Base-by-base conservation (phyloP, 2,797 vertebrate species). In the Potorous gilbertii region DNA sequence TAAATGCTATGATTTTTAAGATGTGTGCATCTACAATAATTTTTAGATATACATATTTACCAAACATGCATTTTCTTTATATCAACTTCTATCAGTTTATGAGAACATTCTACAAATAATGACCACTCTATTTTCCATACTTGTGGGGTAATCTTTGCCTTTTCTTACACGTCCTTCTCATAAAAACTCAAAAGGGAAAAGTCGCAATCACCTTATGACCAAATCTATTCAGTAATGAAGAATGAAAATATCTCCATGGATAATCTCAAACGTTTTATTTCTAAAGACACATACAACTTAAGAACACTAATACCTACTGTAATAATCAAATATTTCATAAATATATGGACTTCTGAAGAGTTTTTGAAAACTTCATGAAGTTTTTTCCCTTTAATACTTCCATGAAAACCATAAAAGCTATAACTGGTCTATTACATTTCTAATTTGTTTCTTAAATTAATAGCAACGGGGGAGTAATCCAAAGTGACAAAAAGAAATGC, bases 401-500 rank as follows among this genome's bases (percentile, higher is more conserved):
- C 95, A 90, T 91, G 54, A 96, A 94, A 93, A 28, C 57, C 62
- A 95, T 24, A 74, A 94, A 87, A 95, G n/a, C 56, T 52, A 92
- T 55, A 96, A 96, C 13, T 94, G 24, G 3, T n/a, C 93, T 92
- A 90, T n/a, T 96, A 95, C 31, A 95, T 46, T 94, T 90, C 46
- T 91, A 93, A 96, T 96, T 74, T 40, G 56, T 91, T 95, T 34
- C 18, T 96, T 95, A 93, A 98, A 96, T 97, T 96, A 94, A 56
- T 55, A 97, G 29, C 31, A 94, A 92, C 95, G 18, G 52, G 91
- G 21, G 87, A 95, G 0, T 91, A 50, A 95, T 27, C 11, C n/a
- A 96, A 40, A 59, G 87, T 29, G 57, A 96, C 93, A 95, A 98
- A 97, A 97, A 97, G 55, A 3, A 96, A 93, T 50, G 27, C 0